Percentiles rank a stretch among this genome's conserved stretches.
Conservation (phyloP, 2,797 vertebrate genomes). For the Caiman crocodilus region DNA sequence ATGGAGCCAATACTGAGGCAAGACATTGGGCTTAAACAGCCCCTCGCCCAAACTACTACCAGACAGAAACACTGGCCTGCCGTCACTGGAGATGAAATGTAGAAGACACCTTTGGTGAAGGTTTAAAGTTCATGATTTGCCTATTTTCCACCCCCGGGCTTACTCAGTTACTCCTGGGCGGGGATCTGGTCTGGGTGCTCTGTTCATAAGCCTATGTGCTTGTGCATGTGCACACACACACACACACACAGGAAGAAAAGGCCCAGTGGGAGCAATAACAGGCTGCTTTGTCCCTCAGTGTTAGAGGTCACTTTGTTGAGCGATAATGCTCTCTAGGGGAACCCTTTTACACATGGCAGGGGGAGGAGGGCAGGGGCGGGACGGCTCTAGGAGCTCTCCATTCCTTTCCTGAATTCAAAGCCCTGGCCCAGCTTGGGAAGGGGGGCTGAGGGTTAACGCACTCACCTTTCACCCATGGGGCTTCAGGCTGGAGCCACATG, state of each 20-base stretch:
- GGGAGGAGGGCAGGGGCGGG: too few species aligned
- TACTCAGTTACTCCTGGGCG: background rate
- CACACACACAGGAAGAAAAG: background rate
- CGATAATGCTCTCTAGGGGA: background rate
- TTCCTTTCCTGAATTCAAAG: background rate
- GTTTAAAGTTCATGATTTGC: too few species aligned
- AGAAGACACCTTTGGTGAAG: too few species aligned
- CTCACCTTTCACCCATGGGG: background rate
- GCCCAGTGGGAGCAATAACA: slow-evolving; percentile 4
- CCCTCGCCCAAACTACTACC: too few species aligned
- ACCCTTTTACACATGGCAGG: background rate
- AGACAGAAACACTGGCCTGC: background rate
- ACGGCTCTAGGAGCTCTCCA: background rate
- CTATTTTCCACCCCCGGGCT: background rate
- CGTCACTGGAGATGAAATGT: too few species aligned
- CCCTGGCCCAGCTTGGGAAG: background rate
- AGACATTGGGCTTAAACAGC: too few species aligned
- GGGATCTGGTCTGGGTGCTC: background rate
- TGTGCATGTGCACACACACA: background rate
- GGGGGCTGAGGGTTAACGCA: background rate
- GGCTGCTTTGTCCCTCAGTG: slow-evolving; percentile 31
- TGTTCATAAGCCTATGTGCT: too few species aligned
- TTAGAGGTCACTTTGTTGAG: slow-evolving; percentile 6
- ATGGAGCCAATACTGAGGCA: too few species aligned
- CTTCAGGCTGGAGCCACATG: background rate